Base-by-base conservation (phyloP, 2,797 vertebrate species). In the Etheostoma nigrum region DNA sequence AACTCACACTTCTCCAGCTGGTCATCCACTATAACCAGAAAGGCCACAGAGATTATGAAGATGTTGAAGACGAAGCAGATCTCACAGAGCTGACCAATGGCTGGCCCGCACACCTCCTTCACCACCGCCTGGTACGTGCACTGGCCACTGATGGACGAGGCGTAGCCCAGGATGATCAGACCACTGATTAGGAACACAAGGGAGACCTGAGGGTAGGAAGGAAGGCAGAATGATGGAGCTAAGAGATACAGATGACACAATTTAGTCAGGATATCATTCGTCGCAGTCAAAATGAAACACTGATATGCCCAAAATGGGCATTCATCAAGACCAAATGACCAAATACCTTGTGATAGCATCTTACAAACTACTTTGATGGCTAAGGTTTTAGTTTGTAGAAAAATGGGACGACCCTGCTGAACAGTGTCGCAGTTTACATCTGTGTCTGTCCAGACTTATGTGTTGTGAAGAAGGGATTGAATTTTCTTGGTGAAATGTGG, bases 11-110 rank as follows among this genome's bases (percentile, higher is more conserved):
- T 99, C 82, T 97, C 97, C 81, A 99, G 94, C 91, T 99, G 98
- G 88, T 99, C 97, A 0, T 97, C 96, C 61, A 97, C 93, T 30
- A 99, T 97, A 75, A 97, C 96, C 83, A 99, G 96, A 48, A 99
- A 98, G 47, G 98, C 98, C 90, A 99, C 96, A 0, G 97, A 97
- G 91, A 99, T 98, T 96, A 99, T 97, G 92, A 99, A 97, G 87
- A 99, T 96, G 92, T 98, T 99, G 89, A 97, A 85, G 67, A 97
- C 91, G 70, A 97, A 99, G 94, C 97, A 99, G 87, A 95, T 76
- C 91, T 97, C 97, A 0, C 97, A 99, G 57, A 99, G 96, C 69
- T 96, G 96, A 3, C 98, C 97, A 0, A 95, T 88, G 3, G 94
- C 84, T 0, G 91, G 74, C 1, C 97, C 98, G 0, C 98, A 99